Evolutionary conservation across 2,888 invertebrate species (phyloP).

Genomic region (Coelopa pilipes): DNA sequence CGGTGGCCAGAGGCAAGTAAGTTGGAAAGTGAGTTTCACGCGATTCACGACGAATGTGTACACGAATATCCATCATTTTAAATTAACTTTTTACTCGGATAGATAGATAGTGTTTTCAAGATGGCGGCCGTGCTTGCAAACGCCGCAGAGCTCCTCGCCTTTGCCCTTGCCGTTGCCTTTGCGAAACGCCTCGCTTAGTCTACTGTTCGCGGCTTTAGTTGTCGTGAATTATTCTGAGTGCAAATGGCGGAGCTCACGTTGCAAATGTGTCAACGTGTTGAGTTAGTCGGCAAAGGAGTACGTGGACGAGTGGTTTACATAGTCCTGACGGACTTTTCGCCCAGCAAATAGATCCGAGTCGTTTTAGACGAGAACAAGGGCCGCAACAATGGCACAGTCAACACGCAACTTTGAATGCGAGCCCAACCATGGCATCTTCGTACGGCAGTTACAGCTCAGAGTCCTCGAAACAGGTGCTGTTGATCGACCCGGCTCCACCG

Average conservation of each 20-base stretch:
- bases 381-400: slow-evolving; percentile 95
- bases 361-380: slow-evolving; percentile 93
- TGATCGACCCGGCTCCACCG: slow-evolving; percentile 57
- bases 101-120: slow-evolving; percentile 30
- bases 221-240: background rate
- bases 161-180: background rate
- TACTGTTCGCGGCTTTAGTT: too few species aligned
- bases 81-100: slow-evolving; percentile 15
- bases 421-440: slow-evolving; percentile 94
- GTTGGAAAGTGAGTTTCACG: too few species aligned
- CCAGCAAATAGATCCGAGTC: slow-evolving; percentile 95
- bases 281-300: slow-evolving; percentile 85
- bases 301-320: slow-evolving; percentile 90
- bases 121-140: slow-evolving; percentile 24
- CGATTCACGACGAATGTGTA: background rate
- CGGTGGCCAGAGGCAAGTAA: too few species aligned
- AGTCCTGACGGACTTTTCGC: slow-evolving; percentile 89
- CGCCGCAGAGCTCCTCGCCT: slow-evolving; percentile 8
- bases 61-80: slow-evolving; percentile 22
- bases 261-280: slow-evolving; percentile 82
- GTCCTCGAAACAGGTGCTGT: slow-evolving; percentile 76
- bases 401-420: slow-evolving; percentile 95
- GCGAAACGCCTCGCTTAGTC: background rate
- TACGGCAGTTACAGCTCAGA: slow-evolving; percentile 85
- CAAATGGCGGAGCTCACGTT: slow-evolving; percentile 67